Percentiles rank a stretch among this genome's conserved stretches.
These are phyloP conservation scores for Chromoteleia sp. DNA, from an alignment of 2,888 invertebrate genomes.

Conservation along the genomic window DNA sequence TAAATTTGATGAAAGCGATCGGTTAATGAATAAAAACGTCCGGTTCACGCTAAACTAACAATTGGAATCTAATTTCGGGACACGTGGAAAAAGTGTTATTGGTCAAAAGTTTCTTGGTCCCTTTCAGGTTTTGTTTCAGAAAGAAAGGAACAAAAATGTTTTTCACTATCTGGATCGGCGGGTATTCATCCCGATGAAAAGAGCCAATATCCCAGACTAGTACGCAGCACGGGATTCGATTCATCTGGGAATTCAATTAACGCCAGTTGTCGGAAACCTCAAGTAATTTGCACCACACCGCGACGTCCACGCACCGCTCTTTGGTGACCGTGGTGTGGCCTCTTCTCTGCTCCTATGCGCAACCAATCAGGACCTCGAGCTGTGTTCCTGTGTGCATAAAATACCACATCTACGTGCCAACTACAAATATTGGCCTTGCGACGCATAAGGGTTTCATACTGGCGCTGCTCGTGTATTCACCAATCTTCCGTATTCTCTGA, in stretches of 20 bases:
- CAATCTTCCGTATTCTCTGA: constrained; percentile 4
- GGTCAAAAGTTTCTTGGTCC: constrained; percentile 13
- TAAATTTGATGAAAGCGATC: too few relatives aligned
- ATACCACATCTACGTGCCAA: constrained; percentile 55
- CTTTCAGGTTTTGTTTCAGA: constrained; percentile 15
- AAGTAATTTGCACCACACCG: constrained; percentile 79
- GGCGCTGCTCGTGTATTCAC: constrained; percentile 36
- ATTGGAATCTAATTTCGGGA: too few relatives aligned
- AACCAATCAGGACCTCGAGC: constrained; percentile 54
- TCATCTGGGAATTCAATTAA: constrained; percentile 83
- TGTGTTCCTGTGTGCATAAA: constrained; percentile 56
- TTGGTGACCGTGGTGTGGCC: constrained; percentile 61
- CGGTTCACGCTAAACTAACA: too few relatives aligned
- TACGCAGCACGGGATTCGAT: constrained; percentile 79
- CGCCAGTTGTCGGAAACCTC: constrained; percentile 83
- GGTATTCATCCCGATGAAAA: constrained; percentile 75
- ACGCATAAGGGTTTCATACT: constrained; percentile 46
- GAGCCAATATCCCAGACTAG: constrained; percentile 80
- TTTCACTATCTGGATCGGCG: constrained; percentile 15
- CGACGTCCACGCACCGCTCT: constrained; percentile 69
- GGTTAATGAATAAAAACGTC: too few relatives aligned
- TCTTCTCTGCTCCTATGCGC: constrained; percentile 51
- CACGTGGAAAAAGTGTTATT: constrained; percentile 24
- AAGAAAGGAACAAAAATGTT: constrained; percentile 40
- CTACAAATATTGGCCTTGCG: constrained; percentile 48